Base-by-base conservation (phyloP, 1,140 invertebrate genomes). In the Drosophila navojoa region DNA sequence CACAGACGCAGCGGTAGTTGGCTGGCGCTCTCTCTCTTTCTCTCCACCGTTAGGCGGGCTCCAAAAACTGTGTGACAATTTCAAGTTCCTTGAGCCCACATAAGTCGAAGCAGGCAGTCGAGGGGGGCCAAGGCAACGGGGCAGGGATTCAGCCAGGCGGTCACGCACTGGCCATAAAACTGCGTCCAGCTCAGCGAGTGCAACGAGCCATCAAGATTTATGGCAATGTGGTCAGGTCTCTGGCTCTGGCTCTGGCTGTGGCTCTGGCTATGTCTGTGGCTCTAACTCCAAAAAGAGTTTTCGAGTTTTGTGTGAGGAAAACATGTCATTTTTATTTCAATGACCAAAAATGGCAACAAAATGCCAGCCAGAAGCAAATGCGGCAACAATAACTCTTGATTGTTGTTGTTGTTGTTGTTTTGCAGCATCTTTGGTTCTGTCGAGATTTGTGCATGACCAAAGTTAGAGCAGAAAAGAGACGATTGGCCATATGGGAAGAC, bases 61-160 rank as follows among this genome's bases (percentile, higher is more conserved):
- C 42, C 25, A 49, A 35, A 40, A 68, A 69, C 55, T 66, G 42
- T 78, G 71, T 64, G 82, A 86, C 82, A 81, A 87, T 81, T 87
- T 87, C 82, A 73, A 90, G 87, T 90, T 87, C 89, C 82, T 90
- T 81, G 75, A 87, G 75, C 76, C 89, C 82, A 87, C 89, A 89
- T 87, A 67, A 78, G 79, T 79, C 63, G 58, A 60, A 59, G 47
- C 58, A 32, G n/a, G 15, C 42, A 63, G 54, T 11, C n/a, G 13
- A 32, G 32, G 9, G 5, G 32, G 32, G 5, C 5, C 6, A 0
- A 7, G 32, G 7, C 52, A 57, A 35, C 49, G 16, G 19, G 44
- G 38, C 40, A 55, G n/a, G n/a, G n/a, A n/a, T n/a, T n/a, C n/a
- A n/a, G 40, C 16, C 40, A 53, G 69, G 72, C 59, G 60, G 71